Evolutionary conservation across 1,140 invertebrate species (phyloP).

Genomic region (Scaptomyza graminum): DNA sequence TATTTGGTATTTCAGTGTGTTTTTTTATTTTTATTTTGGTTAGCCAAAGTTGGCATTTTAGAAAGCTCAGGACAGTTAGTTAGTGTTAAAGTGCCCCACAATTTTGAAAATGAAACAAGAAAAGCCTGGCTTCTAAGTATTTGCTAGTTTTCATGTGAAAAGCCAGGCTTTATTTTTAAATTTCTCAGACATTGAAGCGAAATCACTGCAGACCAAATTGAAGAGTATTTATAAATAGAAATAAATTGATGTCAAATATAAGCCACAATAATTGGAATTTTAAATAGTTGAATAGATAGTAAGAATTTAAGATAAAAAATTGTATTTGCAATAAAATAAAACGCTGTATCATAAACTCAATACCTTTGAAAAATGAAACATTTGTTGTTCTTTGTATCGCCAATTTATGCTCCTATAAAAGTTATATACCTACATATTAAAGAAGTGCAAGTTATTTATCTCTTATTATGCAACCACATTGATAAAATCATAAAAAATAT

Average conservation of each 20-base stretch:
- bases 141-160: neutral
- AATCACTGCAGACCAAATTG: neutral
- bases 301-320: no score
- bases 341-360: no score
- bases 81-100: neutral
- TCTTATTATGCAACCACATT: constrained; percentile 7
- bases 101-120: constrained; percentile 6
- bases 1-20: neutral
- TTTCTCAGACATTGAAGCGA: neutral
- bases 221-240: neutral
- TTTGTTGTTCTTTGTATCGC: no score
- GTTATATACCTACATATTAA: no score
- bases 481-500: constrained; percentile 54
- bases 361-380: no score
- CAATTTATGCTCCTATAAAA: no score
- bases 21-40: constrained; percentile 2
- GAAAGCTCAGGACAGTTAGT: constrained; percentile 9
- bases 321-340: no score
- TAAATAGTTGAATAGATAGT: no score
- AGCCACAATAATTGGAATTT: no score
- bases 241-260: constrained; percentile 1
- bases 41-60: constrained; percentile 31
- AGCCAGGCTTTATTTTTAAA: neutral
- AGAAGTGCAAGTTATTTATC: no score
- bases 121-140: neutral